phyloP scores from a whole-genome alignment of 2,797 vertebrate genomes.

The Miopithecus talapoin region DNA sequence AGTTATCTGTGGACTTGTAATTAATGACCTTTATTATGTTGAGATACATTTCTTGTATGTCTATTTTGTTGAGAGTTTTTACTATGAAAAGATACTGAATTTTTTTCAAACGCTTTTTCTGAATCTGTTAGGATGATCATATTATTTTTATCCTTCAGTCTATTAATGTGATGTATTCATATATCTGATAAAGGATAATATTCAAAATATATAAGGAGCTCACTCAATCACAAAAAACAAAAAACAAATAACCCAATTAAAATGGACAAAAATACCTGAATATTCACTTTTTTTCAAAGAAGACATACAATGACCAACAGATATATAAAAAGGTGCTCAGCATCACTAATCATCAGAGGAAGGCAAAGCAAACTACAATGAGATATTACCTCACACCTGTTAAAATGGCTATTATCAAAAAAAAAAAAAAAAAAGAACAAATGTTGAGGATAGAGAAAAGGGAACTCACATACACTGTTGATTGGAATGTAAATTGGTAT shows the following conservation, averaged over 20 bases:
- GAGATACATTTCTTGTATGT: not conserved
- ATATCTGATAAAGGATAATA: not conserved
- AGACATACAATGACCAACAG: not conserved
- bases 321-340: not conserved
- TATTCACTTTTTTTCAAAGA: not conserved
- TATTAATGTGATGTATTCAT: not conserved
- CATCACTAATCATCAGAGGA: not conserved
- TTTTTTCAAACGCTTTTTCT: not conserved
- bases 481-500: not conserved
- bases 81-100: not conserved
- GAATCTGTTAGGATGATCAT: not conserved
- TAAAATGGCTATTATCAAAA: not conserved
- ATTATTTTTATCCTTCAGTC: not conserved
- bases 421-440: not conserved
- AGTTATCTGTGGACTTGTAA: not conserved
- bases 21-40: not conserved
- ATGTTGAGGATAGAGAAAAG: not conserved
- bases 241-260: not conserved
- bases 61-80: not conserved
- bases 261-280: not conserved
- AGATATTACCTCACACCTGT: not conserved
- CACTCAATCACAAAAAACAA: not conserved
- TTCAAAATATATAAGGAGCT: not conserved
- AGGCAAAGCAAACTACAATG: not conserved
- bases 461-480: not conserved